Evolutionary conservation across 2,113 vertebrate genomes (phyloP), one percentile per base, ranked within the genome.

Genomic region (Montifringilla adamsi): DNA sequence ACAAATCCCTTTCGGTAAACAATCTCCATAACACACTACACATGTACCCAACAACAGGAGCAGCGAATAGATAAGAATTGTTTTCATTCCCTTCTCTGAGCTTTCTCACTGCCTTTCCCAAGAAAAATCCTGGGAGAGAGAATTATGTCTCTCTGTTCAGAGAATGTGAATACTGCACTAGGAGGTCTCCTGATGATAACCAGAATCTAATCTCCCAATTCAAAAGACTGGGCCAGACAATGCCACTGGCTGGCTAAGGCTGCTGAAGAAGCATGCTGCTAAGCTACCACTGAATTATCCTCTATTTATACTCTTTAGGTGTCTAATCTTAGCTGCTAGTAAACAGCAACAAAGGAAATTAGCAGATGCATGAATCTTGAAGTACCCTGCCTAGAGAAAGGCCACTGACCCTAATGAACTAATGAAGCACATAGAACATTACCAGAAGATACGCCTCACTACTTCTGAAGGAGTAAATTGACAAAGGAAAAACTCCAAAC

Each of bases 281-380:
- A 85, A 58, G 24, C 5, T 39, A 60, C 3, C 44, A 30, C 14
- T 31, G 35, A 79, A 43, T 60, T 74, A 84, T 18, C 30, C 52
- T 53, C 31, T 50, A 6, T 17, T 58, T 67, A 63, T 0, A 62
- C 6, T n/a, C 47, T 68, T 37, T 1, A n/a, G 28, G 6, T 27
- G 11, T 31, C 31, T 67, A 13, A 22, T 62, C 64, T 78, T 66
- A 66, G 28, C 35, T n/a, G n/a, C 9, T 19, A 56, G 16, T 11
- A 37, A 94, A 62, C 28, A 75, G 28, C 62, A 90, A 24, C 24
- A 84, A 37, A 74, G 35, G 26, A 90, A 83, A 63, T 14, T 1
- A 79, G 28, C 37, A 84, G 21, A 13, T 5, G 1, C 17, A 58
- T 53, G 37, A 20, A 17, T 35, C 52, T 43, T 43, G 3, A 84